Evolutionary conservation across 1,140 invertebrate species (phyloP), one percentile per base, ranked within the genome.

Genomic region (Drosophila tristis): DNA sequence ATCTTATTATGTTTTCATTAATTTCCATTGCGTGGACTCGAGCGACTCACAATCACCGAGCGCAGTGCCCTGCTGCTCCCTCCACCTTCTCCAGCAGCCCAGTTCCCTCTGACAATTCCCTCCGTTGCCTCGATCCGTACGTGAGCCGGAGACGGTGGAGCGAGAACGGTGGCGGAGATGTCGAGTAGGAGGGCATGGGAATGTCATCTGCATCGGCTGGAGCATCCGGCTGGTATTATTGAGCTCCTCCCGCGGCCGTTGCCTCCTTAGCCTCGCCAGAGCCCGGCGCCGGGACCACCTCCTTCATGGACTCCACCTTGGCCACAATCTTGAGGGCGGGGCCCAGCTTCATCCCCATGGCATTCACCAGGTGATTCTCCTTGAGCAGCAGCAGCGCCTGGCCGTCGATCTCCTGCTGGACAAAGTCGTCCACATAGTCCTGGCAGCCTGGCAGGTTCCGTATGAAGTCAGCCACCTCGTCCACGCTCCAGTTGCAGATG

Each of bases 261-360:
- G 49, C 44, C 25, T 85, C 82, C 58, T 89, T 87, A 31, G 13
- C 43, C 5, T 84, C 84, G 6, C n/a, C 64, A n/a, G 31, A 39
- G 35, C 35, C 47, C 20, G 60, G 61, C 6, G 60, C 26, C 7
- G 61, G 57, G 20, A 64, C 66, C 15, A 86, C 78, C 80, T 92
- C 91, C 61, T 92, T 92, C 79, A 92, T 92, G 29, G 91, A 91
- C 53, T 92, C 90, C 31, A 92, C 87, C 55, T 92, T 91, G 13
- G 97, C 96, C 75, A 98, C 97, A 44, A 99, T 98, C 93, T 99
- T 99, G 13, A 99, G 93, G 1, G 98, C 98, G 0, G 98, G 98
- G 2, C 98, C 98, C 0, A 99, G 94, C 90, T 98, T 98, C 94
- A 99, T 98, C 35, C 95, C 96, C 95, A 99, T 98, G 4, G 97